Base-by-base conservation (phyloP, 2,888 invertebrate genomes). In the Synanthedon vespiformis region DNA sequence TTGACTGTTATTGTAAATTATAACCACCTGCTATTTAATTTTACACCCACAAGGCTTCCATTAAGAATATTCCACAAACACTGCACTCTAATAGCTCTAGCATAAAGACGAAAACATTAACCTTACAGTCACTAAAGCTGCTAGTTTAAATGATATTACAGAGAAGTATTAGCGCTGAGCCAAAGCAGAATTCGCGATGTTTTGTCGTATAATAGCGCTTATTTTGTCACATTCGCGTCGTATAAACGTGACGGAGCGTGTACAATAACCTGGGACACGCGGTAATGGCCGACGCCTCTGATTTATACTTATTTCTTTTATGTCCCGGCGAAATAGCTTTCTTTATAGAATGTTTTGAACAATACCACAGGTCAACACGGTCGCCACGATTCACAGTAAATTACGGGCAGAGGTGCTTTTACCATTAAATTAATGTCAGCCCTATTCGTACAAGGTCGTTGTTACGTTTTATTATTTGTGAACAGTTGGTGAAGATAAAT, bases 271-370 rank as follows among this genome's bases (percentile, higher is more conserved):
- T 67, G 69, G 67, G 66, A 73, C 64, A 68, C 66, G 68, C 71
- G 62, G 74, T 82, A 85, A 86, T 83, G 77, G 83, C 71, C 68
- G 73, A 67, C 79, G 67, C 65, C 67, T 76, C 82, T 80, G 83
- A 85, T 84, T 85, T 84, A 85, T 83, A 78, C 77, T 75, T 78
- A 75, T 81, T 83, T 80, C 80, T 82, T 84, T 85, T 84, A 82
- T 84, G 80, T 76, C 68, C 73, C 68, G 64, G 73, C 74, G 65
- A 74, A 83, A 83, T 82, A 74, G 76, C 70, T 79, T 77, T 77
- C 73, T 77, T 75, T 72, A 73, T 73, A 69, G 67, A 77, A 72
- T 70, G 72, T 72, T 77, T 74, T 66, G 68, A 66, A 60, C 60
- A 54, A 58, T 64, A 61, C 67, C 67, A 64, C 70, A 70, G 72